phyloP scores from a whole-genome alignment of 2,797 vertebrate species.

The Cyclura pinguis region DNA sequence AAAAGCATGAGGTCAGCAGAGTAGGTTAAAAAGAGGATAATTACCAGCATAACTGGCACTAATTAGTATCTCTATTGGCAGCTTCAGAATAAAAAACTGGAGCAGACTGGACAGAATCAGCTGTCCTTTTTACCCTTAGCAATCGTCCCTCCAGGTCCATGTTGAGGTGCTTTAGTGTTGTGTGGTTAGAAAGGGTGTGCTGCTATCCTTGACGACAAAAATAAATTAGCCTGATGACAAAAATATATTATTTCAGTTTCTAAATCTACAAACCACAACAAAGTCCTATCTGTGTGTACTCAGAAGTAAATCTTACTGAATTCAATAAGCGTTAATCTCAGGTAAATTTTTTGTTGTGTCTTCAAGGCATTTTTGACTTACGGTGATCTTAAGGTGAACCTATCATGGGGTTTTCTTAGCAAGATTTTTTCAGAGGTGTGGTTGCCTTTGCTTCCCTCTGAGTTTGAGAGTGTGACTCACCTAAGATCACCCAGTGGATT shows the following conservation, averaged over 20 bases:
- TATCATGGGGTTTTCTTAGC: too few relatives aligned
- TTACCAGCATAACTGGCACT: neutral
- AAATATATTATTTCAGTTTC: neutral
- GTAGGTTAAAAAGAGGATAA: slow-evolving; percentile 20
- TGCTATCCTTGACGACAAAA: slow-evolving; percentile 1
- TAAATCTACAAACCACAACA: neutral
- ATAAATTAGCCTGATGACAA: neutral
- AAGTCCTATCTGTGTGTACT: neutral
- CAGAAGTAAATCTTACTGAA: neutral
- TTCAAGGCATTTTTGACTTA: too few relatives aligned
- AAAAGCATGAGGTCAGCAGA: neutral
- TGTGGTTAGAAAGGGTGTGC: neutral
- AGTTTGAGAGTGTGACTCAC: too few relatives aligned
- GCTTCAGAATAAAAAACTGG: slow-evolving; percentile 13
- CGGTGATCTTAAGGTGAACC: too few relatives aligned
- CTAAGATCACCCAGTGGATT: too few relatives aligned
- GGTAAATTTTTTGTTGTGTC: too few relatives aligned
- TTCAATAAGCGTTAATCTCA: neutral
- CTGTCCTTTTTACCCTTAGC: neutral
- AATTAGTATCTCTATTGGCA: neutral
- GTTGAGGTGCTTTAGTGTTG: neutral
- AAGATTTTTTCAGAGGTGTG: too few relatives aligned
- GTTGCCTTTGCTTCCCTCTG: too few relatives aligned
- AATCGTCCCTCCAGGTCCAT: neutral
- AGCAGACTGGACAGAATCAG: neutral